Percentiles rank a stretch among this genome's conserved stretches.
Conservation (phyloP, 1,140 invertebrate genomes). For the Argopecten irradians region DNA sequence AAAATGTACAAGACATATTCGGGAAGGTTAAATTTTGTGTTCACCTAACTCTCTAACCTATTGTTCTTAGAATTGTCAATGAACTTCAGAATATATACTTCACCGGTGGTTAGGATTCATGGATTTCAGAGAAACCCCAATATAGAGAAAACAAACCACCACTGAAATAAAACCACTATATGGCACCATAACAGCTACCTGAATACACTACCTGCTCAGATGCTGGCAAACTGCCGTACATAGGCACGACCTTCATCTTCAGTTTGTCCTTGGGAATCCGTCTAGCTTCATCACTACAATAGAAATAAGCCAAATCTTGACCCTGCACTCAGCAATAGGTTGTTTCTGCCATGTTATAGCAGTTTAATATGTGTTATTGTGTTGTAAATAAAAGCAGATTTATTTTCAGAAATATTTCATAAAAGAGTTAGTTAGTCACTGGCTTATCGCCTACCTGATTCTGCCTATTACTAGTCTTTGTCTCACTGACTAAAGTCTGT, state of each 20-base stretch:
- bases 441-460: too few relatives aligned
- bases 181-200: not conserved
- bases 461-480: too few relatives aligned
- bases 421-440: too few relatives aligned
- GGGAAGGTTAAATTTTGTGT: too few relatives aligned
- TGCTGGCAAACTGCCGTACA: constrained; percentile 93
- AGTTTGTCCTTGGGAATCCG: constrained; percentile 63
- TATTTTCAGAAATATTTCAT: too few relatives aligned
- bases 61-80: not conserved
- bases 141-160: not conserved
- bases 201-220: constrained; percentile 81
- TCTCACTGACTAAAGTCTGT: too few relatives aligned
- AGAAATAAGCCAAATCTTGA: constrained; percentile 5
- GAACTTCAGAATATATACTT: not conserved
- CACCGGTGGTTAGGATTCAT: not conserved
- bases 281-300: constrained; percentile 77
- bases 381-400: not conserved
- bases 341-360: not conserved
- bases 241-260: constrained; percentile 89
- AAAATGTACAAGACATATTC: too few relatives aligned
- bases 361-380: not conserved
- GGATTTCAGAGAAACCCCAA: not conserved
- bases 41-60: too few relatives aligned
- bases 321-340: not conserved
- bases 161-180: not conserved